These are phyloP conservation scores for Drosophila subquinaria DNA, from an alignment of 2,888 invertebrate species.

Conservation along the genomic window DNA sequence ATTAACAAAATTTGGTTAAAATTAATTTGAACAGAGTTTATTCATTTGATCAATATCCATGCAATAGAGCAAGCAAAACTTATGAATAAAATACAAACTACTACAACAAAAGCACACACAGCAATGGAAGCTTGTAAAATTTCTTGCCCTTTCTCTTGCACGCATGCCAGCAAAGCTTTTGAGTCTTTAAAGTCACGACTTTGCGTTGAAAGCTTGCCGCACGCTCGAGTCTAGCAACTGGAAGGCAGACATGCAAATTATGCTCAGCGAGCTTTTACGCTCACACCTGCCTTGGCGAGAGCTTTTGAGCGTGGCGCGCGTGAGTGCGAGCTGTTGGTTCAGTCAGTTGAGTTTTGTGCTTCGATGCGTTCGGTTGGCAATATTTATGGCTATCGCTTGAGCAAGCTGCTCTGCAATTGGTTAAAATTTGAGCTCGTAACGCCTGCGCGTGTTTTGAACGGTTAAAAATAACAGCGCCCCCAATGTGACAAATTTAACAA, in stretches of 20 bases:
- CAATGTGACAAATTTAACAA: constrained; percentile 14
- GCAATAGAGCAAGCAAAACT: constrained; percentile 71
- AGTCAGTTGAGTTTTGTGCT: constrained; percentile 78
- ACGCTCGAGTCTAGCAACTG: neutral
- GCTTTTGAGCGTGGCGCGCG: constrained; percentile 54
- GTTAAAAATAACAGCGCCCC: neutral
- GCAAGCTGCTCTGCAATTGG: constrained; percentile 26
- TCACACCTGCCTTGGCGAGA: constrained; percentile 1
- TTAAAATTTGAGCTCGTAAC: constrained; percentile 55
- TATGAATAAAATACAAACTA: constrained; percentile 76
- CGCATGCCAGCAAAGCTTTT: neutral
- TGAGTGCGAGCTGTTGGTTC: constrained; percentile 14
- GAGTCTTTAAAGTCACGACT: neutral
- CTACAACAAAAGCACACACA: constrained; percentile 29
- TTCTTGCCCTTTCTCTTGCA: neutral
- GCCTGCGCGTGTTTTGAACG: constrained; percentile 62
- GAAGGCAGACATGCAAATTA: constrained; percentile 37
- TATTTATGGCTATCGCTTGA: constrained; percentile 39
- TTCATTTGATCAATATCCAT: constrained; percentile 35
- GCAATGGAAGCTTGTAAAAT: neutral
- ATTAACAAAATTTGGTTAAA: constrained; percentile 31
- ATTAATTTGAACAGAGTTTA: constrained; percentile 37
- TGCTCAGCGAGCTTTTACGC: constrained; percentile 20
- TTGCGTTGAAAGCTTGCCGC: constrained; percentile 11
- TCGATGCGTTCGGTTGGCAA: constrained; percentile 78